These are phyloP conservation scores for Ridgeia piscesae DNA, from an alignment of 1,140 invertebrate genomes.

Conservation along the genomic window DNA sequence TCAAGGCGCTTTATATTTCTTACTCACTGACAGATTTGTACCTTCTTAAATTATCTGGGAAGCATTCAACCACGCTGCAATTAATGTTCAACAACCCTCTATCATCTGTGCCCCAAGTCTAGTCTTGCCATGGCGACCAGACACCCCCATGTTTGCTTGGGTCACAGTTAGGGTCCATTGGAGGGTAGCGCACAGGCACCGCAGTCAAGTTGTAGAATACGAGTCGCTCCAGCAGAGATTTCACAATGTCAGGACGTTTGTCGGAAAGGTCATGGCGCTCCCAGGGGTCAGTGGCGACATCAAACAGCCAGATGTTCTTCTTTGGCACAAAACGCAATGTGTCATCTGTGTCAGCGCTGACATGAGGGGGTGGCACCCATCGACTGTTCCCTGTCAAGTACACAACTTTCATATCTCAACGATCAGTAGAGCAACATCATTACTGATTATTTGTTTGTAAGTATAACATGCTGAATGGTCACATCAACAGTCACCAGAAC, in stretches of 20 bases:
- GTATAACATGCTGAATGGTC: no score
- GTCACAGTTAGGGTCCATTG: conserved; percentile 26
- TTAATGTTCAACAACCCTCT: no score
- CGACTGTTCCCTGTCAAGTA: neutral
- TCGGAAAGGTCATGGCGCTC: conserved; percentile 25
- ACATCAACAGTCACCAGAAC: neutral
- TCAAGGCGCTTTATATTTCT: no score
- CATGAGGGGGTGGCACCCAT: conserved; percentile 10
- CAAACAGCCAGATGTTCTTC: conserved; percentile 32
- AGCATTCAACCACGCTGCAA: no score
- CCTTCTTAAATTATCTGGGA: no score
- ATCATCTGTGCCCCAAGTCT: no score
- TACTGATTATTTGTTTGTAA: no score
- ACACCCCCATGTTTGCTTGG: conserved; percentile 28
- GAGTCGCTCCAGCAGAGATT: conserved; percentile 24
- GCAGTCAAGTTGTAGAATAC: conserved; percentile 27
- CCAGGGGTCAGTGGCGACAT: conserved; percentile 28
- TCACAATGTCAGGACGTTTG: conserved; percentile 25
- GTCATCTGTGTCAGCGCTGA: neutral
- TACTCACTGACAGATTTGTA: no score
- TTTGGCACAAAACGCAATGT: neutral
- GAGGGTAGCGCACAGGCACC: conserved; percentile 27
- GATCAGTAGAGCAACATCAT: neutral
- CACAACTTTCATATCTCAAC: neutral
- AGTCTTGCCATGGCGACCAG: conserved; percentile 32